A percentile compares a stretch with the other conserved stretches of the same genome.
phyloP scores from a whole-genome alignment of 2,888 invertebrate species.

The Troilus luridus region DNA sequence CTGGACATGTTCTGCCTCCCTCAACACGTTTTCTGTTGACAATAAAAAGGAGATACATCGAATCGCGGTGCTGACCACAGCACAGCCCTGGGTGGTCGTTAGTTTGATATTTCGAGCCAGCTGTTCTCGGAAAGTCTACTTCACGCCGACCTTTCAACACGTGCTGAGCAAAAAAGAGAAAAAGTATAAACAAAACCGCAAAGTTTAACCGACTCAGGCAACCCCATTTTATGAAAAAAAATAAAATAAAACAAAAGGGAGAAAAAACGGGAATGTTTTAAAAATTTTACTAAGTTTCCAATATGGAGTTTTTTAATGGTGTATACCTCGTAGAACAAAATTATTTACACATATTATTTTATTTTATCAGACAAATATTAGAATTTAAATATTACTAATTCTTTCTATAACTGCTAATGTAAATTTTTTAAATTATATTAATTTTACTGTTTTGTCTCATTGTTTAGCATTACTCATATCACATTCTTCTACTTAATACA shows the following conservation, averaged over 20 bases:
- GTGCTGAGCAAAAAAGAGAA: neutral
- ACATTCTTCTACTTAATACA: no score
- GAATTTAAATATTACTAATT: no score
- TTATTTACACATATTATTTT: neutral
- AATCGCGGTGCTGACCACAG: constrained; percentile 33
- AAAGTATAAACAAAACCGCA: constrained; percentile 34
- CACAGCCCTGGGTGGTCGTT: neutral
- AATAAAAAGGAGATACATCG: neutral
- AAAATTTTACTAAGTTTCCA: neutral
- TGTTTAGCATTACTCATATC: no score
- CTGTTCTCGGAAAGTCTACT: constrained; percentile 25
- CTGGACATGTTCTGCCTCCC: neutral
- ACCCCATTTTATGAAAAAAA: neutral
- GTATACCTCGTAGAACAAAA: neutral
- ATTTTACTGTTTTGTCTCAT: no score
- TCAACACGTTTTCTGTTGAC: constrained; percentile 27
- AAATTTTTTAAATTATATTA: no score
- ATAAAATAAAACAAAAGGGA: neutral
- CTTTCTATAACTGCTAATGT: no score
- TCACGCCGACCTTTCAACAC: constrained; percentile 34
- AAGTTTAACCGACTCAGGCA: neutral
- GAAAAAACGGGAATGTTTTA: neutral
- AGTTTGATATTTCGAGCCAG: neutral
- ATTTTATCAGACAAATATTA: neutral
- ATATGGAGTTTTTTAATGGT: neutral